These are phyloP conservation scores for Pogonomyrmex barbatus DNA, from an alignment of 1,140 invertebrate species.

Conservation along the genomic window DNA sequence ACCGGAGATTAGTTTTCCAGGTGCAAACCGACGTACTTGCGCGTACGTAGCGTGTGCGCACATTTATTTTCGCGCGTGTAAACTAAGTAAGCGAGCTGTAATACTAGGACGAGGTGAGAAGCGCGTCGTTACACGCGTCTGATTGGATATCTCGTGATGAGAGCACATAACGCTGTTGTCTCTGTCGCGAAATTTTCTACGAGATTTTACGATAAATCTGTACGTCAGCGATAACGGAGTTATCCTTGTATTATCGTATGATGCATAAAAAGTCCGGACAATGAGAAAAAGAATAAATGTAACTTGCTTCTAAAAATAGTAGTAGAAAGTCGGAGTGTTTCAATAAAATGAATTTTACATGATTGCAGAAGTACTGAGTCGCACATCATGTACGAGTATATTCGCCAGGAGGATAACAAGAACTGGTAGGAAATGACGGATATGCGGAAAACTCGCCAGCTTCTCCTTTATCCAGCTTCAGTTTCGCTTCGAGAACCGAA, in stretches of 20 bases:
- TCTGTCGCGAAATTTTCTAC: constrained; percentile 2
- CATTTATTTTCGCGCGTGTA: constrained; percentile 62
- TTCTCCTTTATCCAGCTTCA: constrained; percentile 44
- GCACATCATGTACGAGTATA: background rate
- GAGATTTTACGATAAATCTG: constrained; percentile 26
- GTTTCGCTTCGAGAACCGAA: background rate
- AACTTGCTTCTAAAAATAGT: background rate
- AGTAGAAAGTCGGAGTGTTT: background rate
- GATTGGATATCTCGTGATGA: constrained; percentile 41
- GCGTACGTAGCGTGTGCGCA: constrained; percentile 24
- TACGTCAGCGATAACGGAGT: background rate
- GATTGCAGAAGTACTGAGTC: background rate
- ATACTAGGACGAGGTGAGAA: constrained; percentile 14
- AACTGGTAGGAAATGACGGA: constrained; percentile 18
- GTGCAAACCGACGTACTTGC: constrained; percentile 64
- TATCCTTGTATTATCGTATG: no score
- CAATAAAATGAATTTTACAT: constrained; percentile 9
- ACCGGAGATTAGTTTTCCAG: constrained; percentile 73
- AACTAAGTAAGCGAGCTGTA: constrained; percentile 56
- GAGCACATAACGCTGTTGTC: constrained; percentile 24
- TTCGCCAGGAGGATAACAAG: constrained; percentile 17
- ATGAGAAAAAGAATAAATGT: background rate
- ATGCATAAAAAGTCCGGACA: background rate
- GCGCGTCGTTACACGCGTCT: constrained; percentile 13
- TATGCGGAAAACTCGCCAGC: constrained; percentile 1